phyloP scores from a whole-genome alignment of 2,113 vertebrate genomes.

The Poeciliopsis turrubarensis region DNA sequence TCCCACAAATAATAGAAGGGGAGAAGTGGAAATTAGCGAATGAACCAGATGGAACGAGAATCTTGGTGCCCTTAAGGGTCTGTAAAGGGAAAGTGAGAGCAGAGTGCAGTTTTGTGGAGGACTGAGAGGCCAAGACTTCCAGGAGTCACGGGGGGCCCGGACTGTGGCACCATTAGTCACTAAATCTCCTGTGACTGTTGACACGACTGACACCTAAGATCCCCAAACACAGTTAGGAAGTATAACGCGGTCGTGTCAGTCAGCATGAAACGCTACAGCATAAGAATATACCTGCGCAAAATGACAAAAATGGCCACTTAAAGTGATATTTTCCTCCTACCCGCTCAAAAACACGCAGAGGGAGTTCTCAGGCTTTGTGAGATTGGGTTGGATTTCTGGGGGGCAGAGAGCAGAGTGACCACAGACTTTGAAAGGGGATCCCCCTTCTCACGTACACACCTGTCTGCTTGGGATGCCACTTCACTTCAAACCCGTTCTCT shows the following conservation, averaged over 20 bases:
- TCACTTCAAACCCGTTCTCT: conserved; percentile 60
- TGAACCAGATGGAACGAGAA: conserved; percentile 18
- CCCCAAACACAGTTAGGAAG: conserved; percentile 70
- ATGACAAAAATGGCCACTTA: neutral
- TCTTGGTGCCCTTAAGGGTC: conserved; percentile 10
- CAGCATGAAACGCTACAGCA: conserved; percentile 1
- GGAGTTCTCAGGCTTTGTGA: conserved; percentile 71
- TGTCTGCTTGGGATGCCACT: conserved; percentile 66
- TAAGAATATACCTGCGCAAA: neutral
- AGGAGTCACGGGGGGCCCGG: conserved; percentile 34
- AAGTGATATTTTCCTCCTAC: neutral
- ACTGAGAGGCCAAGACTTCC: conserved; percentile 35
- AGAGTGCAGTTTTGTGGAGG: conserved; percentile 23
- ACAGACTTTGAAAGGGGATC: conserved; percentile 75
- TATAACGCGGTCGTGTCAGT: conserved; percentile 34
- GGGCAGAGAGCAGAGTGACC: conserved; percentile 47
- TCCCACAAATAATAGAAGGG: conserved; percentile 7
- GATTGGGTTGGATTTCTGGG: conserved; percentile 69
- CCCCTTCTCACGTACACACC: conserved; percentile 67
- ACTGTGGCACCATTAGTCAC: conserved; percentile 62
- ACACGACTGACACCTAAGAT: conserved; percentile 70
- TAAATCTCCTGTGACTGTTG: conserved; percentile 76
- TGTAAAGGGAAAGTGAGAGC: conserved; percentile 28
- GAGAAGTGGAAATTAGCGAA: conserved; percentile 27
- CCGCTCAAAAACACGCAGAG: neutral